Percentiles rank a stretch among this genome's conserved stretches.
phyloP scores from a whole-genome alignment of 2,113 vertebrate species.

The Myocastor coypus region DNA sequence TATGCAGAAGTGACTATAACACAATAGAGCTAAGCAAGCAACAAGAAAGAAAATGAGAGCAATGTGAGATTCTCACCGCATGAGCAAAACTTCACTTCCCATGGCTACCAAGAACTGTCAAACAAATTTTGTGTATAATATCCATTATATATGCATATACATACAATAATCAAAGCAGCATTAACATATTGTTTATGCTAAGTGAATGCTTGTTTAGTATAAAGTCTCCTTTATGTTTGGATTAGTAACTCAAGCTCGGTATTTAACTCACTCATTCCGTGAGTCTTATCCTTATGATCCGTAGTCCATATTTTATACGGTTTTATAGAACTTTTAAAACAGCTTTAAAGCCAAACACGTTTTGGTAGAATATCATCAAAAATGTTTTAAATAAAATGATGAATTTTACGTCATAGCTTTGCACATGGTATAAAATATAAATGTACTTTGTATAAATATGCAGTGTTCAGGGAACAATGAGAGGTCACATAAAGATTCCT shows the following conservation, averaged over 20 bases:
- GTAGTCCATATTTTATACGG: background rate
- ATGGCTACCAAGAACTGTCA: background rate
- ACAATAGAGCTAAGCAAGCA: background rate
- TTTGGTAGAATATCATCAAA: background rate
- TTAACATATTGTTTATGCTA: background rate
- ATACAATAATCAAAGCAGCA: background rate
- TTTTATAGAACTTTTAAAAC: background rate
- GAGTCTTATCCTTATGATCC: background rate
- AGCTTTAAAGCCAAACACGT: background rate
- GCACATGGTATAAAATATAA: background rate
- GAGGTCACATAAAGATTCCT: no score
- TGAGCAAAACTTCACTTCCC: background rate
- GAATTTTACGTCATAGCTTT: background rate
- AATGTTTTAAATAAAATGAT: background rate
- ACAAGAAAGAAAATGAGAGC: background rate
- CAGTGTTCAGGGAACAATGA: no score
- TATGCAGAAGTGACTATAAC: background rate
- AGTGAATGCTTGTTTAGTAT: background rate
- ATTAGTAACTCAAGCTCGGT: background rate
- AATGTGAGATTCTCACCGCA: background rate
- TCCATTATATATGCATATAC: background rate
- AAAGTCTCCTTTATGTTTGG: background rate
- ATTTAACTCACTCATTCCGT: background rate
- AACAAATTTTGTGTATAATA: background rate
- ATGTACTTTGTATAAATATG: background rate